Percentiles rank a stretch among this genome's conserved stretches.
Conservation (phyloP, 2,888 invertebrate genomes). For the Noctua janthina region DNA sequence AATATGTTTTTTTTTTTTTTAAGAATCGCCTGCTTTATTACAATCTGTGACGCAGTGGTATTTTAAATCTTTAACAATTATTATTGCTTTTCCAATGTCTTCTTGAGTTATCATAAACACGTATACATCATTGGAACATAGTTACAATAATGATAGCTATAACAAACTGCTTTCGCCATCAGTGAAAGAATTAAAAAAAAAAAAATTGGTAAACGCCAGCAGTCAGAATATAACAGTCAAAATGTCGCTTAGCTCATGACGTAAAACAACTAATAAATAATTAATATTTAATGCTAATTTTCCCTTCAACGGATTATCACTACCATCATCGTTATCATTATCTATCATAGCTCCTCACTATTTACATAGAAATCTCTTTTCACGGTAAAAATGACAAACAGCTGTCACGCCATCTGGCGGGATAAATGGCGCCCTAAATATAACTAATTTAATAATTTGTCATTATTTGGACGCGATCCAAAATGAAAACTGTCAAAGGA, state of each 20-base stretch:
- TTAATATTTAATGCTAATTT: background rate
- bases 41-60: background rate
- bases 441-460: constrained; percentile 48
- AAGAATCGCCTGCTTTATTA: background rate
- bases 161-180: background rate
- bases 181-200: too few relatives aligned
- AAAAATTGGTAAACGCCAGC: background rate
- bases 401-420: constrained; percentile 30
- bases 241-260: background rate
- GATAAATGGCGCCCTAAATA: constrained; percentile 41
- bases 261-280: background rate
- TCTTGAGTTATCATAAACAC: background rate
- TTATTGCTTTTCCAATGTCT: background rate
- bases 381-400: constrained; percentile 37
- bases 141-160: background rate
- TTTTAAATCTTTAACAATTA: background rate
- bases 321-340: background rate
- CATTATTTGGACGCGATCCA: constrained; percentile 64
- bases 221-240: background rate
- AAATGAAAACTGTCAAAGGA: constrained; percentile 46
- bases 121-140: background rate
- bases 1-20: background rate
- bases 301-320: background rate
- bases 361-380: constrained; percentile 3
- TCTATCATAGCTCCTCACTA: constrained; percentile 6